Base-by-base conservation (phyloP, 2,888 invertebrate genomes). In the Watsonalla binaria region DNA sequence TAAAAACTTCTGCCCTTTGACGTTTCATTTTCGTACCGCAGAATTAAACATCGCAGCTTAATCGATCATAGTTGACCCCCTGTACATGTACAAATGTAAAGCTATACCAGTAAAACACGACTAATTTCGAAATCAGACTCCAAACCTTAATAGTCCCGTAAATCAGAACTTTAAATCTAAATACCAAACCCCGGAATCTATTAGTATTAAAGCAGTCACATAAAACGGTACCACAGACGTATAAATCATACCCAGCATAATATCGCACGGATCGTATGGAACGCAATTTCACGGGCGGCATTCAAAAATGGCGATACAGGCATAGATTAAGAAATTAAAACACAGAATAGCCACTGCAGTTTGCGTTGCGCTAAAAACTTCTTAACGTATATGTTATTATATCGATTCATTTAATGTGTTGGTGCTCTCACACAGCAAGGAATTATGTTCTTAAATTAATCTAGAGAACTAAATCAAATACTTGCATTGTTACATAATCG, bases 181-280 rank as follows among this genome's bases (percentile, higher is more conserved):
- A 51, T 59, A 52, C 34, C 39, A 46, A 55, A 48, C 46, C 39
- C 13, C 48, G 58, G 59, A 58, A 61, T 61, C 55, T 46, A 39
- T 54, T 54, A 64, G 67, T 71, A 66, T 66, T 60, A 65, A 55
- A 59, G 37, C 53, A 53, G 46, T 49, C 57, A 56, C 54, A 59
- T 61, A 62, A 55, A 64, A 60, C 60, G 55, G 54, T 52, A 46
- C 58, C 54, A 53, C 51, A 61, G 53, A 57, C 62, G 58, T 65
- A 78, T 76, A 77, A 78, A 80, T 78, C 76, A 80, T 75, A 65
- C 59, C 53, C 60, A 64, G 58, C 66, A 69, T 74, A 78, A 78
- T 72, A 73, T 67, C 64, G 60, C 56, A 60, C 59, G 66, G 65
- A 68, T 67, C 65, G 68, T 60, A 63, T 58, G 63, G 69, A 74